A percentile compares a stretch with the other conserved stretches of the same genome.
These are phyloP conservation scores for Grammatotria lemairii DNA, from an alignment of 2,113 vertebrate genomes.

Conservation along the genomic window DNA sequence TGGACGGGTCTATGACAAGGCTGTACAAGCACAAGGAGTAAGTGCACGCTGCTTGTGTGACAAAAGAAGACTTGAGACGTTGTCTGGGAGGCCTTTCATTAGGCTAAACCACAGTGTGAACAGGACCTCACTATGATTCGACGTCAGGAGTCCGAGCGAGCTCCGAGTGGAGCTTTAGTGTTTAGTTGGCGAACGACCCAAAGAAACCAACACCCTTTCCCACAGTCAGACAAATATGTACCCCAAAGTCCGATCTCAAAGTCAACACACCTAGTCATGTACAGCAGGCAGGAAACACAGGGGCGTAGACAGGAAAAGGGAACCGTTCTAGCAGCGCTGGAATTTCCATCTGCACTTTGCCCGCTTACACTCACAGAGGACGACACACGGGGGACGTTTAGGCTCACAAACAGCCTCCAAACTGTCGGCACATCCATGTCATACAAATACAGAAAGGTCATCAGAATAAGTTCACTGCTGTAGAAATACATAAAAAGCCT, in stretches of 20 bases:
- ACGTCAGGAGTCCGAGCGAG: background rate
- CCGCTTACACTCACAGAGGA: slow-evolving; percentile 39
- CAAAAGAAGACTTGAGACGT: slow-evolving; percentile 4
- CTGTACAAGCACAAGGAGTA: slow-evolving; percentile 11
- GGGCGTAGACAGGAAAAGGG: slow-evolving; percentile 71
- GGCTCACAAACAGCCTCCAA: slow-evolving; percentile 11
- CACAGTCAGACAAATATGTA: slow-evolving; percentile 24
- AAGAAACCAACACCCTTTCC: slow-evolving; percentile 46
- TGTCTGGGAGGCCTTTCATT: slow-evolving; percentile 25
- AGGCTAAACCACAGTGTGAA: background rate
- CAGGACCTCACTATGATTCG: background rate
- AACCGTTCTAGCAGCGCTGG: slow-evolving; percentile 51
- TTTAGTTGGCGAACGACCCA: background rate
- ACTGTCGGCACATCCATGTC: background rate
- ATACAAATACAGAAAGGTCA: background rate
- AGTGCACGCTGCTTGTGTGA: background rate
- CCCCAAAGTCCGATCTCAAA: slow-evolving; percentile 44
- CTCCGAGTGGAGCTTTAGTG: background rate
- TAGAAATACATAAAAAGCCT: background rate
- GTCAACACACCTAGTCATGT: slow-evolving; percentile 62
- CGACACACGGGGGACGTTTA: slow-evolving; percentile 8
- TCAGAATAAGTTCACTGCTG: background rate
- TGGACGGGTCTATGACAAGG: slow-evolving; percentile 36
- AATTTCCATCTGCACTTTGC: slow-evolving; percentile 66
- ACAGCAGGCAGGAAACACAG: slow-evolving; percentile 63